Percentiles rank a stretch among this genome's conserved stretches.
phyloP scores from a whole-genome alignment of 2,888 invertebrate species.

The Balanococcus diminutus region DNA sequence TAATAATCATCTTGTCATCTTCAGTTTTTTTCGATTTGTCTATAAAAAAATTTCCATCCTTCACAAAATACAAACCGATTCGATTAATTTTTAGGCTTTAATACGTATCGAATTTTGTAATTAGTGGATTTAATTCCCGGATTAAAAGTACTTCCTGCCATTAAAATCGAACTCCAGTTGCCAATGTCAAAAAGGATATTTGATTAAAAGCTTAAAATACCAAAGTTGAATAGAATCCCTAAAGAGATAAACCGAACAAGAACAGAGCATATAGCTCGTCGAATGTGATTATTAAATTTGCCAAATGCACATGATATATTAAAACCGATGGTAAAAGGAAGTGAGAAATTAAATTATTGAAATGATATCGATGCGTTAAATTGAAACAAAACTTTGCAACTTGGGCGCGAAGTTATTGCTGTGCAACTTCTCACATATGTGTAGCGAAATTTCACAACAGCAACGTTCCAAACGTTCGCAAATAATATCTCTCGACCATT shows the following conservation, averaged over 20 bases:
- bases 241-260: not conserved
- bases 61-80: no score
- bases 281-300: not conserved
- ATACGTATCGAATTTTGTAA: no score
- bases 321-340: not conserved
- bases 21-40: no score
- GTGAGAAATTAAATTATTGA: not conserved
- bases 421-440: not conserved
- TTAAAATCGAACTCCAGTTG: not conserved
- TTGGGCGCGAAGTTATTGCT: not conserved
- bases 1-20: no score
- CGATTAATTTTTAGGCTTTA: no score
- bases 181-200: not conserved
- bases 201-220: not conserved
- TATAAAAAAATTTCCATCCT: no score
- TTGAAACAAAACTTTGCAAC: not conserved
- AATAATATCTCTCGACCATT: not conserved
- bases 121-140: no score
- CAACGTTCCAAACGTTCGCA: not conserved
- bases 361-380: constrained; percentile 19
- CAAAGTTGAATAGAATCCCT: not conserved
- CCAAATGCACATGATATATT: not conserved
- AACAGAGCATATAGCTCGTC: not conserved
- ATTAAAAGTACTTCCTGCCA: no score
- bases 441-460: not conserved